Evolutionary conservation across 2,888 invertebrate species (phyloP), one percentile per base, ranked within the genome.

Genomic region (Nebria brevicollis): DNA sequence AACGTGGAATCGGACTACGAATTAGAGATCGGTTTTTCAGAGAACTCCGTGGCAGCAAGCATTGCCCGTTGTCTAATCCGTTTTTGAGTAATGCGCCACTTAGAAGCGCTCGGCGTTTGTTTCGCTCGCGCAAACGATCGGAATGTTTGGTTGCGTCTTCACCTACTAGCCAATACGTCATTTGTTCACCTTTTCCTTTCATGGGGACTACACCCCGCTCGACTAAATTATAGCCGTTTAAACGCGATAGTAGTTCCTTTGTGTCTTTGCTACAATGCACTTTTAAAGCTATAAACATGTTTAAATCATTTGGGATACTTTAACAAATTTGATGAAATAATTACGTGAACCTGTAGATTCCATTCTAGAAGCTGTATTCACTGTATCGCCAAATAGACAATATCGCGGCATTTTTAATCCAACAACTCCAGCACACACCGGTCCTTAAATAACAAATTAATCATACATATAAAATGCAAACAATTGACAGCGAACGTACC

Each of bases 401-500:
- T 97, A 97, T 72, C 97, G 91, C 0, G 97, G 97, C 97, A 97
- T 97, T 90, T 97, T 97, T 5, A 96, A 89, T 0, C 97, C 97
- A 0, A 97, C 97, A 0, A 97, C 97, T 0, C 97, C 97, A 0
- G 97, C 97, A 86, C 97, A 97, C 13, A 97, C 97, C 0, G 97
- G 96, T 7, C 97, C 95, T 94, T 85, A 34, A 20, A 20, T 20
- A 1, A 20, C 20, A 20, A 20, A 20, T 20, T 20, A 20, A 20
- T 0, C 20, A 20, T 20, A 20, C 20, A 20, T 20, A 20, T 20
- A 20, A 20, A 20, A 20, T 20, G 20, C 20, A 20, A 20, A 20
- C 20, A 20, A 20, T 20, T 20, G 20, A 20, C 20, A 20, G 1
- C 20, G 20, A 20, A 25, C 8, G n/a, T 89, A 93, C 94, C 95